Evolutionary conservation across 2,113 vertebrate species (phyloP).

Genomic region (Ibidorhyncha struthersii): DNA sequence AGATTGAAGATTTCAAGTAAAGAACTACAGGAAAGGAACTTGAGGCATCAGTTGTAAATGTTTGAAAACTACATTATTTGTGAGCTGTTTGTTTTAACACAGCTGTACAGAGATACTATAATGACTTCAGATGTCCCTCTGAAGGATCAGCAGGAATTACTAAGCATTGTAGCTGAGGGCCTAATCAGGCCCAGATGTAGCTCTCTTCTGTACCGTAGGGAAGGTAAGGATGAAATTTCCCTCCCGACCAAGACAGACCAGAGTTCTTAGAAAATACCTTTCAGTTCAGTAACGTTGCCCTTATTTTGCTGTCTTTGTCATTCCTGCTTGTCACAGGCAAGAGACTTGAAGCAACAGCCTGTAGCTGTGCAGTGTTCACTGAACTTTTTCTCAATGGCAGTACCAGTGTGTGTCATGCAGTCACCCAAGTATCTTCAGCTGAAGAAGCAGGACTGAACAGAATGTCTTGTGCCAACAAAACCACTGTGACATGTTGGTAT

Average conservation of each 20-base stretch:
- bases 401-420: background rate
- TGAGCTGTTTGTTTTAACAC: slow-evolving; percentile 65
- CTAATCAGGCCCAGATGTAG: slow-evolving; percentile 7
- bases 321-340: background rate
- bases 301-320: background rate
- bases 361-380: background rate
- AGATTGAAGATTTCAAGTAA: slow-evolving; percentile 59
- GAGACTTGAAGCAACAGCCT: background rate
- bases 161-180: background rate
- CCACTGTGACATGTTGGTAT: background rate
- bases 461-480: too few species aligned
- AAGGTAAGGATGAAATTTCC: background rate
- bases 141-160: slow-evolving; percentile 21
- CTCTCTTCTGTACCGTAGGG: background rate
- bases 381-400: background rate
- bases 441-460: background rate
- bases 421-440: background rate
- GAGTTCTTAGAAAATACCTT: background rate
- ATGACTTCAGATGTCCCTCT: slow-evolving; percentile 46
- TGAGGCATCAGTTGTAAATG: slow-evolving; percentile 57
- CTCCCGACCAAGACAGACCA: background rate
- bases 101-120: slow-evolving; percentile 59
- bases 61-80: slow-evolving; percentile 68
- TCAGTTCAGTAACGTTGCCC: background rate
- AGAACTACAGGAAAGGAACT: slow-evolving; percentile 59